Base-by-base conservation (phyloP, 2,888 invertebrate species). In the Scaptomyza polygonia region DNA sequence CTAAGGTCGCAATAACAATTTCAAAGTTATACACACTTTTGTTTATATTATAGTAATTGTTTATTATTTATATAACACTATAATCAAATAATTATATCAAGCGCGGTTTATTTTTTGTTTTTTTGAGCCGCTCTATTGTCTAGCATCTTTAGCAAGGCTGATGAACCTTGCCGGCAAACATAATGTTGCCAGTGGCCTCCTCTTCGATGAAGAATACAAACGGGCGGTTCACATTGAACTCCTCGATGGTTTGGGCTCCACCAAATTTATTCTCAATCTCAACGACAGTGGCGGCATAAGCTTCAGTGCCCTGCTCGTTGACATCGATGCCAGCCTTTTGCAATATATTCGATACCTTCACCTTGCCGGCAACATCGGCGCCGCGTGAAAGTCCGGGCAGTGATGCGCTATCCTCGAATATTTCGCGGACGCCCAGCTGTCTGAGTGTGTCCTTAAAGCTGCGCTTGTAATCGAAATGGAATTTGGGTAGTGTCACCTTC, bases 141-240 rank as follows among this genome's bases (percentile, higher is more conserved):
- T 36, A 36, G 49, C 30, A 40, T 39, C 12, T 45, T 69, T 70
- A 77, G 25, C 29, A 83, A 0, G 96, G 96, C 89, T 95, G 94
- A 21, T 93, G 92, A 1, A 96, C 93, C 90, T 95, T 94, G 32
- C 96, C 96, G 30, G 95, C 94, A 91, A 96, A 96, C 25, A 96
- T 91, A 49, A 96, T 93, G 36, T 95, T 95, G n/a, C 94, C 94
- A 0, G 94, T 95, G 0, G 92, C 92, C 80, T 95, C 95, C 79
- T 96, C 96, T 88, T 96, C 95, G 67, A 97, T 95, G 90, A 95
- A 95, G 92, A 96, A 96, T 54, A 96, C 86, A 92, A 96, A 97
- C 0, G 96, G 96, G 69, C 94, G 95, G 88, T 95, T 94, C 1
- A 94, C 96, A 43, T 94, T 92, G 88, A 97, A 95, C 57, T 94